Evolutionary conservation across 2,888 invertebrate genomes (phyloP).

Genomic region (Lasioglossum marginatum): DNA sequence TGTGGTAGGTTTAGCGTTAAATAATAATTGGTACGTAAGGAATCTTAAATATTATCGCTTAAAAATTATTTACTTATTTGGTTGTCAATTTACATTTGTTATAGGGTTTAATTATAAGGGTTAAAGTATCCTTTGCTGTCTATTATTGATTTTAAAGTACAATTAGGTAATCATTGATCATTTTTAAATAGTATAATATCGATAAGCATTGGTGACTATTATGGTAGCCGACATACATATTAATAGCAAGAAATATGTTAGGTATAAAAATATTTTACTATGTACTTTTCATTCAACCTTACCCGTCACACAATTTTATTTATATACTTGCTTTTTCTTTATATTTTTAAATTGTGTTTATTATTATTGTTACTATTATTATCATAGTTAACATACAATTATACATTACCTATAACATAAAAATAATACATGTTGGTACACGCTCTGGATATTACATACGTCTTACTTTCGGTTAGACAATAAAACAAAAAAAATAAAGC

Average conservation of each 20-base stretch:
- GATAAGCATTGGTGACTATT: background rate
- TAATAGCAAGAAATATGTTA: background rate
- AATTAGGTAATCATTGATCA: background rate
- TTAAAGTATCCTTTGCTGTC: background rate
- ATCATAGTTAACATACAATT: background rate
- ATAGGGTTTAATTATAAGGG: too few relatives aligned
- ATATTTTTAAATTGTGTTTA: background rate
- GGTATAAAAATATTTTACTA: background rate
- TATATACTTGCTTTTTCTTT: background rate
- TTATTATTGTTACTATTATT: slow-evolving; percentile 7
- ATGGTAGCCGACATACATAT: slow-evolving; percentile 1
- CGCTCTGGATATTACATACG: background rate
- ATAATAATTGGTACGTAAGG: background rate
- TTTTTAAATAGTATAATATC: background rate
- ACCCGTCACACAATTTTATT: background rate
- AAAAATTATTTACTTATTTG: too few relatives aligned
- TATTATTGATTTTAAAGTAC: background rate
- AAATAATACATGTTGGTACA: background rate
- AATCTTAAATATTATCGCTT: too few relatives aligned
- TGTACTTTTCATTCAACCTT: background rate
- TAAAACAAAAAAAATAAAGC: background rate
- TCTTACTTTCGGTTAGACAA: background rate
- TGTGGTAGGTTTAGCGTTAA: background rate
- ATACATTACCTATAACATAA: background rate
- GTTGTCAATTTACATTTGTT: too few relatives aligned